Percentiles rank a stretch among this genome's conserved stretches.
phyloP scores from a whole-genome alignment of 2,797 vertebrate genomes.

The Silurus aristotelis region DNA sequence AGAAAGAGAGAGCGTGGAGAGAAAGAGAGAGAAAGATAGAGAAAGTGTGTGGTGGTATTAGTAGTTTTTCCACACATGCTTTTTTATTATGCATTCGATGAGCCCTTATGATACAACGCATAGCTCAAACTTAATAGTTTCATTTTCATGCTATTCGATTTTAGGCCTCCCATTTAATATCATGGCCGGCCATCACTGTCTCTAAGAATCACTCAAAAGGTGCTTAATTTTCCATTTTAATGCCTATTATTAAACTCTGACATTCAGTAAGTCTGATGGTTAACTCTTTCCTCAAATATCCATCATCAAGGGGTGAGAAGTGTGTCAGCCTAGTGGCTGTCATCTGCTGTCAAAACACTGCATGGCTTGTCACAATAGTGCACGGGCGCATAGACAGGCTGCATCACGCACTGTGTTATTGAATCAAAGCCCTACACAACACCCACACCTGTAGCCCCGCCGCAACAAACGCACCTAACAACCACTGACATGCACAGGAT shows the following conservation, averaged over 20 bases:
- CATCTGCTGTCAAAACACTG: conserved; percentile 56
- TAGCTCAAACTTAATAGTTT: conserved; percentile 14
- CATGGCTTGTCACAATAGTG: conserved; percentile 50
- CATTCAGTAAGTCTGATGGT: conserved; percentile 41
- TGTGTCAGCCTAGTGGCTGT: conserved; percentile 50
- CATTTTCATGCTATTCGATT: conserved; percentile 9
- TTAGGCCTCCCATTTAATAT: neutral
- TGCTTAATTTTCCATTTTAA: conserved; percentile 30
- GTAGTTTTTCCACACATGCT: neutral
- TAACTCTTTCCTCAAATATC: conserved; percentile 42
- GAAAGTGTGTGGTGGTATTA: neutral
- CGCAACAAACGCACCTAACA: conserved; percentile 29
- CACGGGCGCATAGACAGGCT: conserved; percentile 45
- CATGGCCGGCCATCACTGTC: neutral
- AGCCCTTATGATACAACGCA: neutral
- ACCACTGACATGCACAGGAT: neutral
- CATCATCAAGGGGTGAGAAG: conserved; percentile 46
- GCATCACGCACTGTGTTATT: conserved; percentile 40
- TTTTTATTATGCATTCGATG: conserved; percentile 16
- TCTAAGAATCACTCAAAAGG: neutral
- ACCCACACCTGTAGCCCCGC: conserved; percentile 43
- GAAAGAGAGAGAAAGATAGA: neutral
- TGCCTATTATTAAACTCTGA: conserved; percentile 34
- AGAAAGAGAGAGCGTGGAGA: neutral
- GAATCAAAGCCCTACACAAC: conserved; percentile 45